Evolutionary conservation across 2,797 vertebrate genomes (phyloP), one percentile per base, ranked within the genome.

Genomic region (Pseudopleuronectes americanus): DNA sequence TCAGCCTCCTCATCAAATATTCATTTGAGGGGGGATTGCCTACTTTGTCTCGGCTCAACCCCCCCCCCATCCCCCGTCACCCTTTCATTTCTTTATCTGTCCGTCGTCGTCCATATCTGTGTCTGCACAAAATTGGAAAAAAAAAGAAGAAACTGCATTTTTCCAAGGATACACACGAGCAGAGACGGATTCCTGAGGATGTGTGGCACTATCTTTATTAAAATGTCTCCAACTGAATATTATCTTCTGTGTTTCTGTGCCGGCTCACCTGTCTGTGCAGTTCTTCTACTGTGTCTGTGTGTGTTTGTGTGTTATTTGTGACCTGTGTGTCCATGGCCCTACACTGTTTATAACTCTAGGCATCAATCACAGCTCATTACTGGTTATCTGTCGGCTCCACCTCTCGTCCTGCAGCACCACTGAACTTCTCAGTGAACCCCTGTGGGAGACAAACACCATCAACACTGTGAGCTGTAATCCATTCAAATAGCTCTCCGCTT

Each of bases 1-100:
- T 88, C 80, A 76, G 79, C 77, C 52, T 68, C 21, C 77, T 86
- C 81, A 89, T 91, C 75, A 82, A 89, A 89, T 87, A 86, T 89
- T 88, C 61, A 89, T 89, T 81, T 68, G 59, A 71, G 38, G 65
- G 57, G 68, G 84, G 80, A 86, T 84, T 71, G 74, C 66, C 59
- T 68, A 61, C 68, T 89, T 83, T 76, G 76, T 76, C 65, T 80
- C n/a, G 9, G 55, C 60, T 66, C 7, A 59, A 3, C 23, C 43
- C 26, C 26, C 23, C n/a, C 12, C 38, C 62, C 4, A 6, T 21
- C n/a, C 1, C 3, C 41, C 31, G 9, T 65, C 63, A 64, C 23
- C 21, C 67, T 45, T 71, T 59, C 36, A 54, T 57, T 57, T 60
- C 41, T 68, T 63, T 71, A 57, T 79, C 60, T 63, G 33, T 16